Conservation (phyloP, 37 sponge, comb jelly and placozoan genomes). For the Mnemiopsis leidyi region DNA sequence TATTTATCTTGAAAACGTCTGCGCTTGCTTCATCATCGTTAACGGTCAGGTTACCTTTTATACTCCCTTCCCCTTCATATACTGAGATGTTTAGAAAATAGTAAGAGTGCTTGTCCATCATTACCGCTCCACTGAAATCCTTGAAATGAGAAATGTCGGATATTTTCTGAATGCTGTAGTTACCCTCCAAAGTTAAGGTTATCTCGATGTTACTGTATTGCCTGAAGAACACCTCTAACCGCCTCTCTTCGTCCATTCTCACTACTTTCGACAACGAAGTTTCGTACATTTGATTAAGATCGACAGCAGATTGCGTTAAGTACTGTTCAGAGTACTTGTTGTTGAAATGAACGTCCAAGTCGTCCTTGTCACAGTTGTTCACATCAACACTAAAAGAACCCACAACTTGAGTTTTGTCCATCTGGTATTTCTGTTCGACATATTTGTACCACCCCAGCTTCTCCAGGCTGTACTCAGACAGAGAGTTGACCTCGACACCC, state of each 20-base stretch:
- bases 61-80: constrained; percentile 1
- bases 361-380: constrained; percentile 50
- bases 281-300: constrained; percentile 14
- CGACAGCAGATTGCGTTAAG: background rate
- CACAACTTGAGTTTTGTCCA: background rate
- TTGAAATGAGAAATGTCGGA: constrained; percentile 17
- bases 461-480: background rate
- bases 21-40: background rate
- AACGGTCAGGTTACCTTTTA: constrained; percentile 36
- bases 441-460: constrained; percentile 57
- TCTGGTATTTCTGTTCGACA: background rate
- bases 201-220: constrained; percentile 53
- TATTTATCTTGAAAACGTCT: constrained; percentile 35
- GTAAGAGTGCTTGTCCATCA: constrained; percentile 63
- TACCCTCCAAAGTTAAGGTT: background rate
- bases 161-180: background rate
- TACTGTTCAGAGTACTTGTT: background rate
- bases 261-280: background rate
- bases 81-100: constrained; percentile 27
- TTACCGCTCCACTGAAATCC: constrained; percentile 43
- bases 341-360: constrained; percentile 26
- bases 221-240: constrained; percentile 35
- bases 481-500: background rate
- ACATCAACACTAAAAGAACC: constrained; percentile 11
- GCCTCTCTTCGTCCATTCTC: constrained; percentile 2